These are phyloP conservation scores for Lerema accius DNA, from an alignment of 1,140 invertebrate species.

Conservation along the genomic window DNA sequence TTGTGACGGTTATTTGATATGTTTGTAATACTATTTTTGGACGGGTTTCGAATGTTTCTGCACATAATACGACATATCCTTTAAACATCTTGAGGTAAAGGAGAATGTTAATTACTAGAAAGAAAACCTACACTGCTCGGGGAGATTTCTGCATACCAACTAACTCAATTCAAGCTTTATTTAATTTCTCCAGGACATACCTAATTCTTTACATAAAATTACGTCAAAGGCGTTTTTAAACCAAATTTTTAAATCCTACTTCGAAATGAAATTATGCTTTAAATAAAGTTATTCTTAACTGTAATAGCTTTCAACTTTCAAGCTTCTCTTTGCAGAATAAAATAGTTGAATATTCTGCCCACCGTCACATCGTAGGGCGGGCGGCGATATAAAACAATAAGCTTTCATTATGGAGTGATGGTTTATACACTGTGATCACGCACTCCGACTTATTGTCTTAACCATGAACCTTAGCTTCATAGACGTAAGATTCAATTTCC, in stretches of 20 bases:
- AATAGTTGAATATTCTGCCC: slow-evolving; percentile 55
- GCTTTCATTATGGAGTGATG: slow-evolving; percentile 66
- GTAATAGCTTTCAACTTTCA: background rate
- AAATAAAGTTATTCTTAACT: background rate
- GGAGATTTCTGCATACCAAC: too few species aligned
- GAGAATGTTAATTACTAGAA: too few species aligned
- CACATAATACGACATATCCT: too few species aligned
- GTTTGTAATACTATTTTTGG: background rate
- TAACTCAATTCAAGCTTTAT: too few species aligned
- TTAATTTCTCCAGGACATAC: too few species aligned
- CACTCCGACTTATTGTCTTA: slow-evolving; percentile 36
- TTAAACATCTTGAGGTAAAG: too few species aligned
- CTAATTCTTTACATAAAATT: too few species aligned
- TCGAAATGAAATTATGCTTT: too few species aligned
- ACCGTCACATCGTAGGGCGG: slow-evolving; percentile 70
- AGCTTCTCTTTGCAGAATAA: background rate
- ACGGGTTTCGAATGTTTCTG: too few species aligned
- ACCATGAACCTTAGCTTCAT: slow-evolving; percentile 34
- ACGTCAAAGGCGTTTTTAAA: too few species aligned
- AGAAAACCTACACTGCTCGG: too few species aligned
- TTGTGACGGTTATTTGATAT: background rate
- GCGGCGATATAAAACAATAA: slow-evolving; percentile 78
- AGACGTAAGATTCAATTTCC: slow-evolving; percentile 1
- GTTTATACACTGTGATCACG: slow-evolving; percentile 69
- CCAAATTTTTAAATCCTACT: too few species aligned